Base-by-base conservation (phyloP, 2,113 vertebrate genomes). In the Eonycteris spelaea region DNA sequence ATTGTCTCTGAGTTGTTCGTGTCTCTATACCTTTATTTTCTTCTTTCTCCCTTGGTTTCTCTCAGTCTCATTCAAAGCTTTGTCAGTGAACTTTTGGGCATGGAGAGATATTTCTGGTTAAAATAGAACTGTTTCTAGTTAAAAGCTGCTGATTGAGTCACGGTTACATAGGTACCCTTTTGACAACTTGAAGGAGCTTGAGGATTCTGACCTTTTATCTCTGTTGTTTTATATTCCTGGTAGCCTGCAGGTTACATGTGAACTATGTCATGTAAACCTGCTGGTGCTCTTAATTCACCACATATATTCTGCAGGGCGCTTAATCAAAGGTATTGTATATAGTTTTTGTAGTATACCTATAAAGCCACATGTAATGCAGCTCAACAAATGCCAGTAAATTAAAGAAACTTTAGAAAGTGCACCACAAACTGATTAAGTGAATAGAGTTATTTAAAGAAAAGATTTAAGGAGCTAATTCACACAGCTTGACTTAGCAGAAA, bases 391-490 rank as follows among this genome's bases (percentile, higher is more conserved):
- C 73, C 7, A 40, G 59, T 63, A 57, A 78, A 91, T 91, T 82
- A 83, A 91, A 93, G 51, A 85, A 96, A 89, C 63, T 75, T 80
- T 16, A 35, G 55, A 96, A 74, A 91, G 86, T 86, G 68, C 22
- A 61, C 35, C 51, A 68, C 57, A 85, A 63, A 88, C 97, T 96
- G 87, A 84, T 96, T 71, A 95, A 92, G 93, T 91, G 67, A 95
- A 79, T 67, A 94, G 33, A 94, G 33, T 86, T 91, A 79, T 93
- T 96, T 77, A 95, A 79, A 93, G 89, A 91, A 75, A 95, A 96
- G 48, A 89, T 95, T 98, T 94, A 88, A 78, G 77, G 91, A 97
- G 78, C 92, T 96, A 96, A 97, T 97, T 97, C 43, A 74, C 91
- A 93, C 93, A 97, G 91, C 93, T 95, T 95, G 93, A 89, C 77